These are phyloP conservation scores for Callipepla squamata DNA, from an alignment of 2,113 vertebrate genomes.

Conservation along the genomic window DNA sequence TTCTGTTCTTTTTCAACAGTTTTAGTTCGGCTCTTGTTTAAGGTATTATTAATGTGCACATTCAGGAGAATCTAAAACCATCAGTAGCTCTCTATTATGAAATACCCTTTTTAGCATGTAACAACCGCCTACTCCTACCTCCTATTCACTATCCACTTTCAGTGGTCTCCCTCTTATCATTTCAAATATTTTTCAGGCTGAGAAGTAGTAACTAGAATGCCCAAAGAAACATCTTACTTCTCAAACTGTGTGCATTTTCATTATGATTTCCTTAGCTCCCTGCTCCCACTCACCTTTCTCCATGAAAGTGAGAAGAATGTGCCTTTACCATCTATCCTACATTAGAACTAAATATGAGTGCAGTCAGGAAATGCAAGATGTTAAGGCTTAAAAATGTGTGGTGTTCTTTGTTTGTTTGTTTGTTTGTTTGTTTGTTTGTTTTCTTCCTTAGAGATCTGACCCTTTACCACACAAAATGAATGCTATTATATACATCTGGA, in stretches of 20 bases:
- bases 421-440: no score
- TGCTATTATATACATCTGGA: fast-evolving
- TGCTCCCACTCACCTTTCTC: neutral
- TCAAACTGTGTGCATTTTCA: neutral
- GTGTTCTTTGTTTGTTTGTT: no score
- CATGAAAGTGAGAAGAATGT: neutral
- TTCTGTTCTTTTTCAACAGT: conserved; percentile 21
- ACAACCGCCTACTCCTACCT: conserved; percentile 27
- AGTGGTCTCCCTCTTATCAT: conserved; percentile 25
- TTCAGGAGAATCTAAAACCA: neutral
- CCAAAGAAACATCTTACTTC: conserved; percentile 11
- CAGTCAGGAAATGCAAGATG: neutral
- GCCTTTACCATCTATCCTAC: conserved; percentile 25
- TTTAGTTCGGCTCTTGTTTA: conserved; percentile 49
- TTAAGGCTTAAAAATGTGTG: neutral
- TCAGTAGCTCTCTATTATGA: conserved; percentile 25
- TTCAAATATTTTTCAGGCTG: conserved; percentile 23
- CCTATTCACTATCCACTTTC: conserved; percentile 5
- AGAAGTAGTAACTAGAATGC: neutral
- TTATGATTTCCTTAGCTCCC: conserved; percentile 5
- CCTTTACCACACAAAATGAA: neutral
- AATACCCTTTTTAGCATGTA: conserved; percentile 31
- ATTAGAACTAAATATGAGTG: conserved; percentile 35
- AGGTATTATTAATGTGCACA: conserved; percentile 38
- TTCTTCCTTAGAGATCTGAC: neutral